Conservation (phyloP, 2,113 vertebrate species). For the Phylloscopus trochiloides region DNA sequence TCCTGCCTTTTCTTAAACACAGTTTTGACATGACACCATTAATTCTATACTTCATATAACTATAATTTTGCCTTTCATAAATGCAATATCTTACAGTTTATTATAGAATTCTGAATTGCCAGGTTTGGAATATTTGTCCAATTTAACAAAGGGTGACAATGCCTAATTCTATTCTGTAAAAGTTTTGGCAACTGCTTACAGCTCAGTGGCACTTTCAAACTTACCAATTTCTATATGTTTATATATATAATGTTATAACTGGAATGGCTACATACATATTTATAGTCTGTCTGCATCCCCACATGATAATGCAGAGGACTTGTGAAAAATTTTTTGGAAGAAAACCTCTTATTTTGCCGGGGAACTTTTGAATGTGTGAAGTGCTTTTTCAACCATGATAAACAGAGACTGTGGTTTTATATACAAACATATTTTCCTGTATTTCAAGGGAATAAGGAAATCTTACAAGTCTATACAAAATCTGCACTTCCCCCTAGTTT, state of each 20-base stretch:
- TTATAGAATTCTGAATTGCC: not conserved
- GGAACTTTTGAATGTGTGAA: not conserved
- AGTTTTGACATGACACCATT: not conserved
- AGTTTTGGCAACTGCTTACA: not conserved
- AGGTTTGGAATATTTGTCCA: not conserved
- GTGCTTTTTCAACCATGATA: not conserved
- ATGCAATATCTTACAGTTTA: not conserved
- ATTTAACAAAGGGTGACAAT: not conserved
- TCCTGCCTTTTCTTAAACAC: not conserved
- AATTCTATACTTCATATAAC: not conserved
- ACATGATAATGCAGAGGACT: not conserved
- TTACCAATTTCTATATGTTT: not conserved
- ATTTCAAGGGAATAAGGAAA: not conserved
- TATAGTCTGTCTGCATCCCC: not conserved
- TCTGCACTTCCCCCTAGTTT: not conserved
- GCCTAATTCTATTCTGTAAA: not conserved
- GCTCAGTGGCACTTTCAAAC: not conserved
- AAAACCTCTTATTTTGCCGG: not conserved
- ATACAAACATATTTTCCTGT: not conserved
- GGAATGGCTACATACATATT: not conserved
- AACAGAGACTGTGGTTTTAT: not conserved
- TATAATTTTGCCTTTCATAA: not conserved
- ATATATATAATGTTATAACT: not conserved
- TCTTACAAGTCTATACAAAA: not conserved
- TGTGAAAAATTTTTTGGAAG: not conserved